Evolutionary conservation across 1,140 invertebrate genomes (phyloP).

Genomic region (Calliopsis andreniformis): DNA sequence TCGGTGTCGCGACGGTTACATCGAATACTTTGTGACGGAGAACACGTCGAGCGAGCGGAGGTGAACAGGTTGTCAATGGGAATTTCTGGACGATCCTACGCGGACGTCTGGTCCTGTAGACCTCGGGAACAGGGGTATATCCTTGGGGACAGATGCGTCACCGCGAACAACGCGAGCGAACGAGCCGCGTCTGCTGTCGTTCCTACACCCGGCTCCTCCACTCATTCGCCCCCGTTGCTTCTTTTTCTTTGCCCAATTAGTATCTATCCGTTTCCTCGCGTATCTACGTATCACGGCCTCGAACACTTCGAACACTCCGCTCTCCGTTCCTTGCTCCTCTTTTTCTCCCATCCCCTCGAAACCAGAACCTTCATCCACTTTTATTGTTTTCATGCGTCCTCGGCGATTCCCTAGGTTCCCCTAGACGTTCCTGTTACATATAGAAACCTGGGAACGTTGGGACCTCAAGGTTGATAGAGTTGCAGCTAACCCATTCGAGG

Average conservation of each 20-base stretch:
- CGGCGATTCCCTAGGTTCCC: too few species aligned
- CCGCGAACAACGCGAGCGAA: conserved; percentile 70
- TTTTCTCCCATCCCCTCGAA: not conserved
- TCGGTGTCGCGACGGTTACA: conserved; percentile 36
- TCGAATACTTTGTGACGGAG: conserved; percentile 38
- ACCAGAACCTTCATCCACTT: not conserved
- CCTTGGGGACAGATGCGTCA: conserved; percentile 80
- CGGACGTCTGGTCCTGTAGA: conserved; percentile 59
- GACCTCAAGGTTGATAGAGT: too few species aligned
- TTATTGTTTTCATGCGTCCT: conserved; percentile 16
- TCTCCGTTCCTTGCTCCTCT: too few species aligned
- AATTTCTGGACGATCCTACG: conserved; percentile 61
- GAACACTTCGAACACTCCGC: too few species aligned
- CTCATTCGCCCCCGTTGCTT: not conserved
- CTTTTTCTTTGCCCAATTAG: conserved; percentile 46
- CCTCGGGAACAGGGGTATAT: conserved; percentile 63
- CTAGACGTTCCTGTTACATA: not conserved
- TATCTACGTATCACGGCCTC: conserved; percentile 37
- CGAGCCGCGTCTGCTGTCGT: conserved; percentile 60
- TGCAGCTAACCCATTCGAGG: too few species aligned
- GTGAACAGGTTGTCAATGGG: conserved; percentile 67
- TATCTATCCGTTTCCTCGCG: conserved; percentile 46
- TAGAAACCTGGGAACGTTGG: not conserved
- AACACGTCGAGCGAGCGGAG: conserved; percentile 33
- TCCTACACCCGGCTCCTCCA: conserved; percentile 29